phyloP scores from a whole-genome alignment of 2,797 vertebrate genomes.

The Hemitrygon akajei region DNA sequence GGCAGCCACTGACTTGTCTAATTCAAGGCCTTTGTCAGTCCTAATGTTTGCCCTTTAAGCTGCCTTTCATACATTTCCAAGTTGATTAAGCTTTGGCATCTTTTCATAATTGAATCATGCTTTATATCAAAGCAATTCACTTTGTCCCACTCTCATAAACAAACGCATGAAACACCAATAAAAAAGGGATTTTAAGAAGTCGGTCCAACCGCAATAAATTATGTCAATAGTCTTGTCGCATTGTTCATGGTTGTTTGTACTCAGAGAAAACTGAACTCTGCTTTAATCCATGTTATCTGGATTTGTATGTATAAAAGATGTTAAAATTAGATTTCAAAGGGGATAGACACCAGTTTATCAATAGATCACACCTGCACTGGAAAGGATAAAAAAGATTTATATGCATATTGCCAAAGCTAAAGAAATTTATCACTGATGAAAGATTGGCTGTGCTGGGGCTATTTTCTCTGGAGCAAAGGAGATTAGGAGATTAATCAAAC shows the following conservation, averaged over 20 bases:
- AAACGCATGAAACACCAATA: not conserved
- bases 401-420: too few relatives aligned
- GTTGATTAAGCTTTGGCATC: not conserved
- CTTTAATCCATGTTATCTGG: not conserved
- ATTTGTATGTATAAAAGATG: not conserved
- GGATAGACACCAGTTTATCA: not conserved
- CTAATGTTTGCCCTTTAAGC: not conserved
- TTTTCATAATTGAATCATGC: not conserved
- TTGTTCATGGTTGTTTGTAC: too few relatives aligned
- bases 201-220: not conserved
- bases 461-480: too few relatives aligned
- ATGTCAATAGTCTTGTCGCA: not conserved
- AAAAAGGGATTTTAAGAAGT: not conserved
- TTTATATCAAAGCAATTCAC: not conserved
- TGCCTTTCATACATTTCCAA: conserved; percentile 1
- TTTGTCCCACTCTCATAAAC: not conserved
- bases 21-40: not conserved
- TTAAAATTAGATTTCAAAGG: not conserved
- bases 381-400: too few relatives aligned
- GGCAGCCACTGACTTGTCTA: not conserved
- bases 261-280: not conserved
- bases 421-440: too few relatives aligned
- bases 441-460: too few relatives aligned
- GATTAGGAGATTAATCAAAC: too few relatives aligned
- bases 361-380: not conserved